phyloP scores from a whole-genome alignment of 2,797 vertebrate species.

The Myotis pilosus region DNA sequence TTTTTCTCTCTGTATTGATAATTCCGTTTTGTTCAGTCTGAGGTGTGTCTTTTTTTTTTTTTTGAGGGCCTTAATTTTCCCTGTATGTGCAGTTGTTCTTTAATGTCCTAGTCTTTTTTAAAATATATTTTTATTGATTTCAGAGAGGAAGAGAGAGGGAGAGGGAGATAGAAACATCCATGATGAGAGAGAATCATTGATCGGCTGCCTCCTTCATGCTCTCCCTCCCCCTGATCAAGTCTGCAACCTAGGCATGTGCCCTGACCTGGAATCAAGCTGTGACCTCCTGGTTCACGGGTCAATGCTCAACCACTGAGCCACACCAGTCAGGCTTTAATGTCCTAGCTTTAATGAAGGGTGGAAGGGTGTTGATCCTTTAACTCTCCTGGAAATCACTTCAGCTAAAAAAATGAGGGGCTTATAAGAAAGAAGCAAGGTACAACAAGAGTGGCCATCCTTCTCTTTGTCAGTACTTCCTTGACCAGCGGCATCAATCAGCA shows the following conservation, averaged over 20 bases:
- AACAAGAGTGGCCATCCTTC: not conserved
- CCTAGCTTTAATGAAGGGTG: not conserved
- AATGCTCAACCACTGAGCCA: no score
- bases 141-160: no score
- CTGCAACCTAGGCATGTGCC: no score
- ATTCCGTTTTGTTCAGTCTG: not conserved
- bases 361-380: not conserved
- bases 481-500: not conserved
- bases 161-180: no score
- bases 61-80: not conserved
- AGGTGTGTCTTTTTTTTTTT: no score
- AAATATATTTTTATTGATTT: no score
- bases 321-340: no score
- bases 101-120: not conserved
- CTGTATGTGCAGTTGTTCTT: not conserved
- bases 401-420: not conserved
- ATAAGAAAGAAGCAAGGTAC: not conserved
- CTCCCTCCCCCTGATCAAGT: no score
- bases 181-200: no score
- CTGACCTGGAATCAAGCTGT: no score
- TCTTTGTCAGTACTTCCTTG: not conserved
- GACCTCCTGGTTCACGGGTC: no score
- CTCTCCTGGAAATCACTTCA: not conserved
- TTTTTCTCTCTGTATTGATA: not conserved
- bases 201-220: no score